Evolutionary conservation across 2,113 vertebrate species (phyloP).

Genomic region (Semicossyphus pulcher): DNA sequence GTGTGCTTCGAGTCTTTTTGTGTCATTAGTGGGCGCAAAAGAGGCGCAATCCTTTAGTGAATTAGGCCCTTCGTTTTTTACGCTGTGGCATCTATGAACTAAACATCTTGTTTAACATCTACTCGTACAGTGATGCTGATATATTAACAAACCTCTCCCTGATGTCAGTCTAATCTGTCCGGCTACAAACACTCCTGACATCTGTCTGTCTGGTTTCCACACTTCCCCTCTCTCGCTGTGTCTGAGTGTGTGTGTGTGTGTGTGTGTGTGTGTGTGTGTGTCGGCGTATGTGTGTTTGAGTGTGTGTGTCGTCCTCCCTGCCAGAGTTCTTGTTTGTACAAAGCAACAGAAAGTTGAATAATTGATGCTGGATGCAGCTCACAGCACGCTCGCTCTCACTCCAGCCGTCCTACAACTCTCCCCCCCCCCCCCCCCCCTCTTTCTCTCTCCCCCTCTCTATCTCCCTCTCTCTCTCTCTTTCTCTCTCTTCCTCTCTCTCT

Average conservation of each 20-base stretch:
- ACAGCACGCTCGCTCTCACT: slow-evolving; percentile 70
- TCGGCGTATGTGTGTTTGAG: slow-evolving; percentile 13
- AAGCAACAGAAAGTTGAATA: slow-evolving; percentile 92
- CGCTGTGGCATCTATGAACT: too few species aligned
- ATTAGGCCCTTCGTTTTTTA: too few species aligned
- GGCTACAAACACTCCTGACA: neutral
- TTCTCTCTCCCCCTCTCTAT: slow-evolving; percentile 17
- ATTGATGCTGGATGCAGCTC: slow-evolving; percentile 87
- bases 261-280: slow-evolving; percentile 65
- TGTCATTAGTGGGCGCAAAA: too few species aligned
- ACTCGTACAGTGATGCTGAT: too few species aligned
- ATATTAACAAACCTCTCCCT: too few species aligned
- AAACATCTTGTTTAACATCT: too few species aligned
- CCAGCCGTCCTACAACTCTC: slow-evolving; percentile 33
- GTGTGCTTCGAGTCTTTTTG: too few species aligned
- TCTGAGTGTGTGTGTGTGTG: slow-evolving; percentile 21
- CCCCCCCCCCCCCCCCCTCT: slow-evolving; percentile 9
- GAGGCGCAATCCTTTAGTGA: too few species aligned
- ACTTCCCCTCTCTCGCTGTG: neutral
- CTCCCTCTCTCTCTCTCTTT: neutral
- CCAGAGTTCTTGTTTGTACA: slow-evolving; percentile 89
- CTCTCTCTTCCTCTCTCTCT: slow-evolving; percentile 17
- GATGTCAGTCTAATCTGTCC: neutral
- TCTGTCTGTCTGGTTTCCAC: neutral
- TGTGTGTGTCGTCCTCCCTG: slow-evolving; percentile 79